Percentiles rank a stretch among this genome's conserved stretches.
Conservation (phyloP, 2,113 vertebrate species). For the Agapornis roseicollis region DNA sequence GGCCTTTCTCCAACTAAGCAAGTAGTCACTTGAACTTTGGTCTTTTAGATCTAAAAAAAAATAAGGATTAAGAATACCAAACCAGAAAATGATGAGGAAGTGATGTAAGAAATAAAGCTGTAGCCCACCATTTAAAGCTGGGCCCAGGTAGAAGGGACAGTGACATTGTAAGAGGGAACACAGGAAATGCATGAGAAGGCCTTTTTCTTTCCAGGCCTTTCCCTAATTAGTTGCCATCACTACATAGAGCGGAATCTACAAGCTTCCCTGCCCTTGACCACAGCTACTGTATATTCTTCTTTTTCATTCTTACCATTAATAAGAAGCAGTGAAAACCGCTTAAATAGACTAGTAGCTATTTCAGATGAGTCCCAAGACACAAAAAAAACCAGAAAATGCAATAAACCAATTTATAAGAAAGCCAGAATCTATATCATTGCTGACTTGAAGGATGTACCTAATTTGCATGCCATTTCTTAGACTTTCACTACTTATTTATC, state of each 20-base stretch:
- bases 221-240: background rate
- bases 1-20: background rate
- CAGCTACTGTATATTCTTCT: background rate
- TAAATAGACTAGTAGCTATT: background rate
- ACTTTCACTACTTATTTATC: background rate
- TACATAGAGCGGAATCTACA: background rate
- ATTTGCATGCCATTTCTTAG: slow-evolving; percentile 20
- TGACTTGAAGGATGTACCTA: background rate
- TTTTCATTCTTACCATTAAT: background rate
- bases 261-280: background rate
- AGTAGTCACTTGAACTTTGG: background rate
- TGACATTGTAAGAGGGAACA: background rate
- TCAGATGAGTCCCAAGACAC: background rate
- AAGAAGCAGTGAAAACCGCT: background rate
- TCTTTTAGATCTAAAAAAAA: background rate
- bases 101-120: background rate
- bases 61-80: background rate
- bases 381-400: background rate
- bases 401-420: slow-evolving; percentile 18
- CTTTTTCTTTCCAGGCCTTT: background rate
- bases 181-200: background rate
- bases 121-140: background rate
- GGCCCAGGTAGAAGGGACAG: background rate
- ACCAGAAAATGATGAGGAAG: background rate
- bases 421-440: background rate